Evolutionary conservation across 2,113 vertebrate species (phyloP).

Genomic region (Tor tambroides): DNA sequence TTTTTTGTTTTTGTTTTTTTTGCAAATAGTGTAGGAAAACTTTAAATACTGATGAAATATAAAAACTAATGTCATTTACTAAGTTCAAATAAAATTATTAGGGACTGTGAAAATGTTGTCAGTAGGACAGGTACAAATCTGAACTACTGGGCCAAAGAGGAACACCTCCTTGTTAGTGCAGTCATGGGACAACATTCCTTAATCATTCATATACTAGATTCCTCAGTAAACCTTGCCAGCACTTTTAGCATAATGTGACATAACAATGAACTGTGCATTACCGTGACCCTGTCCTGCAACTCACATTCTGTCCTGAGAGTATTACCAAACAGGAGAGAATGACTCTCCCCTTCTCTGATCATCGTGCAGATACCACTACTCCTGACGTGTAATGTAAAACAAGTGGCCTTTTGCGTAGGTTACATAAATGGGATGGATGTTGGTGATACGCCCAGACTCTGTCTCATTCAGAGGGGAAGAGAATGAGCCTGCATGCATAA

Average conservation of each 20-base stretch:
- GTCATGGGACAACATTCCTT: not conserved
- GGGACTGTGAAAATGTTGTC: not conserved
- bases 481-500: constrained; percentile 1
- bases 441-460: constrained; percentile 17
- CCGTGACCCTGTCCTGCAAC: not conserved
- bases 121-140: not conserved
- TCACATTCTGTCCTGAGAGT: not conserved
- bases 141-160: not conserved
- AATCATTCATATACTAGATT: constrained; percentile 30
- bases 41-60: no score
- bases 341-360: not conserved
- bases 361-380: not conserved
- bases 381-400: constrained; percentile 18
- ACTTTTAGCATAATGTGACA: not conserved
- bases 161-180: not conserved
- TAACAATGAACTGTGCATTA: not conserved
- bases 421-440: constrained; percentile 47
- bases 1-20: no score
- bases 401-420: constrained; percentile 2
- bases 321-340: constrained; percentile 3
- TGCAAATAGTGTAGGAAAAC: no score
- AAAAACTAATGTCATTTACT: not conserved
- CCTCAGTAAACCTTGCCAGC: not conserved
- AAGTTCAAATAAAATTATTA: not conserved
- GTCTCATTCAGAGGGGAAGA: not conserved